Percentiles rank a stretch among this genome's conserved stretches.
phyloP scores from a whole-genome alignment of 2,113 vertebrate species.

The Pteropus alecto region DNA sequence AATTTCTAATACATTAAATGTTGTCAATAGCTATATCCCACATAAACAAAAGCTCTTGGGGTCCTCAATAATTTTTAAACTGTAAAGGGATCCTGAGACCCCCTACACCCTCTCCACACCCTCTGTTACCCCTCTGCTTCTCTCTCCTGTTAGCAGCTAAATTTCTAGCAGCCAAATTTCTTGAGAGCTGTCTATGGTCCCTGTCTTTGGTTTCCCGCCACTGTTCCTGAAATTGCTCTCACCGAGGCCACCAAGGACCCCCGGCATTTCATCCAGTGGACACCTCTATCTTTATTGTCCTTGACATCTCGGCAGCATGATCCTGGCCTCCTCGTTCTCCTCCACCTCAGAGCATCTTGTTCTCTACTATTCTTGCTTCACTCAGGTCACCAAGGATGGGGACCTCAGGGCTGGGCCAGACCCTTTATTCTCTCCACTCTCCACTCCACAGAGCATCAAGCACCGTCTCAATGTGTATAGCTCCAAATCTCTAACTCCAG shows the following conservation, averaged over 20 bases:
- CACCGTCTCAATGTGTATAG: not conserved
- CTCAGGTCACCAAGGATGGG: not conserved
- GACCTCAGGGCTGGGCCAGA: not conserved
- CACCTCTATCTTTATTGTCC: not conserved
- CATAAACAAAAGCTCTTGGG: not conserved
- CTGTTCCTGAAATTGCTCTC: not conserved
- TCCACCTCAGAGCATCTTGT: not conserved
- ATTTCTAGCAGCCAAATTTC: not conserved
- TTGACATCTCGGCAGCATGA: not conserved
- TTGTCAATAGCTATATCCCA: not conserved
- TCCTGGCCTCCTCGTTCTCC: not conserved
- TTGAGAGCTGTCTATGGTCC: not conserved
- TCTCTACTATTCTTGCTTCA: not conserved
- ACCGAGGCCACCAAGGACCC: not conserved
- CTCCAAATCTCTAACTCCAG: not conserved
- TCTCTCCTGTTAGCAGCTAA: not conserved
- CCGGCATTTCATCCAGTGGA: not conserved
- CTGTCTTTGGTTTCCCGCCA: not conserved
- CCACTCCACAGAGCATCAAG: not conserved
- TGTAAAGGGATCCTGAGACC: not conserved
- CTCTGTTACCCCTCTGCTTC: not conserved
- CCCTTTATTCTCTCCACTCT: not conserved
- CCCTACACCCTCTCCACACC: accelerated
- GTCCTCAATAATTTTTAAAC: not conserved
- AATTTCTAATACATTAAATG: not conserved